Conservation (phyloP, 2,797 vertebrate species). For the Babyrousa celebensis region DNA sequence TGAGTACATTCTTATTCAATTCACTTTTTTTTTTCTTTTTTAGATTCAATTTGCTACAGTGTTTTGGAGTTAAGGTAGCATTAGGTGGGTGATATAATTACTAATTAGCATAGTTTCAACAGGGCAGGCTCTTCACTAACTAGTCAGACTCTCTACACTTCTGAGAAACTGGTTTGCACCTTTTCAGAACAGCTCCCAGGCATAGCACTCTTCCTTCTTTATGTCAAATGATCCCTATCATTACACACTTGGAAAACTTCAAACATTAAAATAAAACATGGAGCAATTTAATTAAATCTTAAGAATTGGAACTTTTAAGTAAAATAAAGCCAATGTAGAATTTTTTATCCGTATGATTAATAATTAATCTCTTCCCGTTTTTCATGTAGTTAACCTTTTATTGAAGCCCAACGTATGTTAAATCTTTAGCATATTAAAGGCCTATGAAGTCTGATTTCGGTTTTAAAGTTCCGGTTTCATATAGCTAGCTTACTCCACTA, state of each 20-base stretch:
- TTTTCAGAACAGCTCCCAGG: neutral
- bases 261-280: conserved; percentile 56
- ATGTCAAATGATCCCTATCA: conserved; percentile 13
- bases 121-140: neutral
- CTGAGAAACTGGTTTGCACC: neutral
- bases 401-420: neutral
- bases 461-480: neutral
- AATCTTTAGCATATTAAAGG: neutral
- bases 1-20: conserved; percentile 62
- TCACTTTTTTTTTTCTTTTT: neutral
- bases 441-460: neutral
- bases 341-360: neutral
- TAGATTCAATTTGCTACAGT: conserved; percentile 11
- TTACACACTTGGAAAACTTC: conserved; percentile 41
- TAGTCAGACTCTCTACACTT: neutral
- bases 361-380: neutral
- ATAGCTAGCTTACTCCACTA: neutral
- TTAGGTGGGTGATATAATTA: neutral
- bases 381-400: neutral
- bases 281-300: neutral
- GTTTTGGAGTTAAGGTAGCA: neutral
- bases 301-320: conserved; percentile 37
- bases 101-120: conserved; percentile 1
- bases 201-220: neutral
- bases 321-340: neutral